phyloP scores from a whole-genome alignment of 2,797 vertebrate species.

The Centropyge bicolor region DNA sequence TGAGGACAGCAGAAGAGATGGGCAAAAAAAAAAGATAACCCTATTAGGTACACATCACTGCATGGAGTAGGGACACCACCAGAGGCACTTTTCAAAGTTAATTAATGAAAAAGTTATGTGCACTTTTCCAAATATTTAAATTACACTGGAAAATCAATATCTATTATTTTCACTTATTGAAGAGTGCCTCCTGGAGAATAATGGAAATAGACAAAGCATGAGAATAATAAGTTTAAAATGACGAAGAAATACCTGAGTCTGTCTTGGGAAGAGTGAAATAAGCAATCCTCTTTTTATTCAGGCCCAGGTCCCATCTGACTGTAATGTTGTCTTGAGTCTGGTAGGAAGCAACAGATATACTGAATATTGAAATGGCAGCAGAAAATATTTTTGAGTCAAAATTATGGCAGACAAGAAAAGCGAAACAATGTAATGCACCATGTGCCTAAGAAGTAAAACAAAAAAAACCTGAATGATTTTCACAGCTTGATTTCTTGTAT shows the following conservation, averaged over 20 bases:
- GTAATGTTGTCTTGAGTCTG: conserved; percentile 99
- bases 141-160: background rate
- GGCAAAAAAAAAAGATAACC: background rate
- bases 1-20: conserved; percentile 54
- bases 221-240: conserved; percentile 39
- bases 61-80: background rate
- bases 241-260: conserved; percentile 88
- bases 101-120: background rate
- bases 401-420: background rate
- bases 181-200: background rate
- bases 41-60: background rate
- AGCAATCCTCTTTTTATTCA: conserved; percentile 98
- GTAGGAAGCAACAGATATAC: background rate
- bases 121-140: background rate
- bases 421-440: background rate
- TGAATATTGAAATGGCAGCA: background rate
- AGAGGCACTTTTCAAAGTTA: background rate
- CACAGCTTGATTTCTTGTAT: background rate
- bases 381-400: conserved; percentile 8
- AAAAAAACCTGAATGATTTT: background rate
- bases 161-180: background rate
- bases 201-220: conserved; percentile 11
- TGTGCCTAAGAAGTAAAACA: background rate
- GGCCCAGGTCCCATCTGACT: conserved; percentile 96
- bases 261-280: conserved; percentile 98